phyloP scores from a whole-genome alignment of 2,113 vertebrate genomes.

The Hylia prasina region DNA sequence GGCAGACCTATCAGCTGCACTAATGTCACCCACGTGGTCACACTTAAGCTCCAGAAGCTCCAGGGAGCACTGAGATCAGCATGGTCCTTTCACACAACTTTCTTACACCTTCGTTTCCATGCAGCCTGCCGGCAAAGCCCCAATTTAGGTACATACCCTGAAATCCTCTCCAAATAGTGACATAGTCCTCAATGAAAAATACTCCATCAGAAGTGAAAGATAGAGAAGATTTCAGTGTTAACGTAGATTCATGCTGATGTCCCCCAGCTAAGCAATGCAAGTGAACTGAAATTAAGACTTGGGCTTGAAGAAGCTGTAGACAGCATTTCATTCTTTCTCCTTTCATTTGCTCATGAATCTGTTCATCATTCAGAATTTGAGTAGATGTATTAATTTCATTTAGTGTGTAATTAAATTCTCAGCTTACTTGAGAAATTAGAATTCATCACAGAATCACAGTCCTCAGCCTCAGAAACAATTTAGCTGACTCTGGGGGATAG shows the following conservation, averaged over 20 bases:
- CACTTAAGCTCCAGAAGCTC: neutral
- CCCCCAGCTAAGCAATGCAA: neutral
- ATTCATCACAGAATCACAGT: neutral
- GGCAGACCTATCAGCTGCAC: neutral
- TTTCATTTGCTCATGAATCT: neutral
- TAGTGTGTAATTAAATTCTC: conserved; percentile 4
- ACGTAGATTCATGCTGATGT: neutral
- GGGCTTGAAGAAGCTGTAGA: neutral
- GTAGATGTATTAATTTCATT: neutral
- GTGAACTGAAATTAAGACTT: neutral
- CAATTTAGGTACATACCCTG: neutral
- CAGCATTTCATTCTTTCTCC: neutral
- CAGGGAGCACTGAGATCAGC: neutral
- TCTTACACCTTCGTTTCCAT: neutral
- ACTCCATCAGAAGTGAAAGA: neutral
- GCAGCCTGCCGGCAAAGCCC: neutral
- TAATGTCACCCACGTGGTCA: neutral
- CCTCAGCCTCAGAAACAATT: neutral
- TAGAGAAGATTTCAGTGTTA: neutral
- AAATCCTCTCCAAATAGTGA: neutral
- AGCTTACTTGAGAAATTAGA: neutral
- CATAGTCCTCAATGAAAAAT: neutral
- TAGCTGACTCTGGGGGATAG: neutral
- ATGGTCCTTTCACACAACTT: neutral
- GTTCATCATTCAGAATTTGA: conserved; percentile 15